Base-by-base conservation (phyloP, 2,888 invertebrate species). In the Pyralis farinalis region DNA sequence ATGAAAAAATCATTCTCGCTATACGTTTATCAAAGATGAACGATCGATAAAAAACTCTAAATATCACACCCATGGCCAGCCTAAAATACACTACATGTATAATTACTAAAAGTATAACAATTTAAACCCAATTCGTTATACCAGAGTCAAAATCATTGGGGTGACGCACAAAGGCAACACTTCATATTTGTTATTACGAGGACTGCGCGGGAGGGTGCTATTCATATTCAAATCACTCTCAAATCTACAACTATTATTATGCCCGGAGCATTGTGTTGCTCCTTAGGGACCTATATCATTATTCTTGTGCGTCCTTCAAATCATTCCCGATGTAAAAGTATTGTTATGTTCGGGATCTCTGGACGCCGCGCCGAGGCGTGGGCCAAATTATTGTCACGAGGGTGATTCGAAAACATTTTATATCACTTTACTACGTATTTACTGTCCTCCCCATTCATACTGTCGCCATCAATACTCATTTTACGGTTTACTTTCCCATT, bases 161-260 rank as follows among this genome's bases (percentile, higher is more conserved):
- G 85, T 77, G 68, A 65, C 55, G 49, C 51, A 79, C 71, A 77
- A 84, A 84, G 64, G 83, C 79, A 72, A 82, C 83, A 85, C 86
- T 84, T 84, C 84, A 85, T 86, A 87, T 86, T 86, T 86, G 86
- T 87, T 87, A 87, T 87, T 84, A 80, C 72, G 76, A 77, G 67
- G 70, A 62, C 62, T 59, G 71, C 83, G 80, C 86, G 80, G 81
- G 84, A 86, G 86, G 87, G 85, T 65, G 67, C 77, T 73, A 86
- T 87, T 87, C 86, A 88, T 84, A 88, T 87, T 86, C 82, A 87
- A 87, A 87, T 87, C 71, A 81, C 81, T 84, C 77, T 85, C 83
- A 85, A 86, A 87, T 86, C 84, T 85, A 86, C 85, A 85, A 86
- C 87, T 87, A 87, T 87, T 87, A 88, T 88, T 88, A 86, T 81